Conservation (phyloP, 92 coral and sea anemone genomes). For the Chrysogorgia sp. region DNA sequence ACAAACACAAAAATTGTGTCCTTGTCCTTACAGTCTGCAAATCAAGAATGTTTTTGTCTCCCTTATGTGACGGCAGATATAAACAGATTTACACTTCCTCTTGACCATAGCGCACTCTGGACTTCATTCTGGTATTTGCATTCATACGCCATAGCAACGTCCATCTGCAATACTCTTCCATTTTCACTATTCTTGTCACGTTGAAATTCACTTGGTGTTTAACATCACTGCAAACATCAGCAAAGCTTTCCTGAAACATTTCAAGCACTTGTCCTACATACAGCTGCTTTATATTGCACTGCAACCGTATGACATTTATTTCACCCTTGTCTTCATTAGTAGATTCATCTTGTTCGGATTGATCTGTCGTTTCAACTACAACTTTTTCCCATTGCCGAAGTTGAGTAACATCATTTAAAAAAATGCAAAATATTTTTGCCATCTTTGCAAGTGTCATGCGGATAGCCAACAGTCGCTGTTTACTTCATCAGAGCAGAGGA, state of each 20-base stretch:
- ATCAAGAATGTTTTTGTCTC: constrained; percentile 1
- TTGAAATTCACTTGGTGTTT: constrained; percentile 8
- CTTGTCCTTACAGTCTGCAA: constrained; percentile 4
- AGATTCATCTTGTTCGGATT: background rate
- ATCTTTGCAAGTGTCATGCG: background rate
- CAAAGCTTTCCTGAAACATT: constrained; percentile 1
- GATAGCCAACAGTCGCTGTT: constrained; percentile 12
- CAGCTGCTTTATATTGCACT: background rate
- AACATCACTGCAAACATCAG: background rate
- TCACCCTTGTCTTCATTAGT: background rate
- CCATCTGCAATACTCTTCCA: background rate
- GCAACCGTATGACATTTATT: background rate
- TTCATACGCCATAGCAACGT: constrained; percentile 19
- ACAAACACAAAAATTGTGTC: background rate
- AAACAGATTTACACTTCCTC: background rate
- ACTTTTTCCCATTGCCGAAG: constrained; percentile 7
- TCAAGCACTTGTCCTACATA: background rate
- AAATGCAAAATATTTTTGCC: background rate
- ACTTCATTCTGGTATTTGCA: constrained; percentile 15
- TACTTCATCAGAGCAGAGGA: background rate
- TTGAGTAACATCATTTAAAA: background rate
- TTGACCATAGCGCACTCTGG: constrained; percentile 6
- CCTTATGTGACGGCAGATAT: background rate
- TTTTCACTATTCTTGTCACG: background rate
- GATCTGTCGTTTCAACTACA: background rate